phyloP scores from a whole-genome alignment of 2,888 invertebrate species.

The Xestia sexstrigata region DNA sequence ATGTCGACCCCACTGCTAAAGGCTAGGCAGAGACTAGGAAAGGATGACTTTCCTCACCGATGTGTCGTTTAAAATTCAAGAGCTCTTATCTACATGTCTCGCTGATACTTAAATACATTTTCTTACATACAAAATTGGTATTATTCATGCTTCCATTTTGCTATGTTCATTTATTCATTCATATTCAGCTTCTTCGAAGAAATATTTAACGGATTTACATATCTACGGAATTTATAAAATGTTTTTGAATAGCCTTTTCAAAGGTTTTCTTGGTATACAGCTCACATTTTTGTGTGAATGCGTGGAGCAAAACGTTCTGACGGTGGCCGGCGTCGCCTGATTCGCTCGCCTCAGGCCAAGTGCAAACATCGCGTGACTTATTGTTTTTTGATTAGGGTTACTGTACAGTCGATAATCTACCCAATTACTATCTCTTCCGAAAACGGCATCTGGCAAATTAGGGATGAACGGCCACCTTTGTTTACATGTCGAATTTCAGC shows the following conservation, averaged over 20 bases:
- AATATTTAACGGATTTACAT: constrained; percentile 59
- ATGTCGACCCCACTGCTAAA: constrained; percentile 67
- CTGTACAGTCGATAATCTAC: constrained; percentile 71
- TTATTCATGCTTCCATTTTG: constrained; percentile 48
- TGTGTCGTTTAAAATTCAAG: constrained; percentile 8
- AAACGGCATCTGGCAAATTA: constrained; percentile 50
- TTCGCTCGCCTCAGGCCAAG: constrained; percentile 65
- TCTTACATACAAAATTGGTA: constrained; percentile 37
- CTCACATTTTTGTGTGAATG: constrained; percentile 56
- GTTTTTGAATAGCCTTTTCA: constrained; percentile 49
- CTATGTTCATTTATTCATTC: constrained; percentile 51
- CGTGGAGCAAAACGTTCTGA: constrained; percentile 52
- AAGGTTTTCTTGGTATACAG: constrained; percentile 61
- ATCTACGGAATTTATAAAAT: constrained; percentile 54
- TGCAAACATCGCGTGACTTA: constrained; percentile 82
- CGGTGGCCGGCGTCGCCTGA: constrained; percentile 31
- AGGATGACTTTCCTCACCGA: not conserved
- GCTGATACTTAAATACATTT: constrained; percentile 26
- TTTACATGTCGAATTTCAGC: constrained; percentile 21
- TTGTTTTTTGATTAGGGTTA: constrained; percentile 75
- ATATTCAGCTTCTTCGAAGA: constrained; percentile 58
- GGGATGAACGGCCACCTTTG: constrained; percentile 45
- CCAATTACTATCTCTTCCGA: constrained; percentile 26
- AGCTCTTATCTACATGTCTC: constrained; percentile 12
- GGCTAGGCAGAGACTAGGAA: constrained; percentile 28